Evolutionary conservation across 2,888 invertebrate genomes (phyloP).

Genomic region (Euclidia mi): DNA sequence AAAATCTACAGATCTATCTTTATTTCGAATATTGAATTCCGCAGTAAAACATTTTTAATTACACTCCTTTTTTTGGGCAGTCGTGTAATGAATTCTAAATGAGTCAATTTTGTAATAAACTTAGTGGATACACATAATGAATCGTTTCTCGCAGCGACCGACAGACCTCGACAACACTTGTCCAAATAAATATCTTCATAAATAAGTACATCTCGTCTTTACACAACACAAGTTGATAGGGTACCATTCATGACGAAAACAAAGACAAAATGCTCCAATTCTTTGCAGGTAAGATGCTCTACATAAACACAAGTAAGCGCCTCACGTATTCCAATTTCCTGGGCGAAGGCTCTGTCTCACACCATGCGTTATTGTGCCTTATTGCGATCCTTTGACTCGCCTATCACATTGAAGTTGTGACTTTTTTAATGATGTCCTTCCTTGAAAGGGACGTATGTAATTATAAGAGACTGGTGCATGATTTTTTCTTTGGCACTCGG

Average conservation of each 20-base stretch:
- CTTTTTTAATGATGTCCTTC: constrained; percentile 37
- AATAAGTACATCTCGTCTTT: no score
- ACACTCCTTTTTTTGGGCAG: no score
- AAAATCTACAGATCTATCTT: no score
- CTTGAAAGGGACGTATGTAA: constrained; percentile 9
- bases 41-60: no score
- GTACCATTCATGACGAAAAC: constrained; percentile 18
- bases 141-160: no score
- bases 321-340: constrained; percentile 66
- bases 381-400: constrained; percentile 41
- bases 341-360: constrained; percentile 41
- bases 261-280: constrained; percentile 34
- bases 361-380: constrained; percentile 49
- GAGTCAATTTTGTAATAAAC: no score
- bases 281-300: constrained; percentile 34
- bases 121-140: no score
- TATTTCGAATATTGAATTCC: no score
- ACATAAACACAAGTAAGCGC: constrained; percentile 45
- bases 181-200: no score
- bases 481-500: no score
- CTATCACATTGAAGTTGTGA: constrained; percentile 15
- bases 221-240: background rate
- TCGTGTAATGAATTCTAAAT: no score
- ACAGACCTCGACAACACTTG: no score
- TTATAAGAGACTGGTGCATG: background rate